Base-by-base conservation (phyloP, 2,797 vertebrate species). In the Allobates femoralis region DNA sequence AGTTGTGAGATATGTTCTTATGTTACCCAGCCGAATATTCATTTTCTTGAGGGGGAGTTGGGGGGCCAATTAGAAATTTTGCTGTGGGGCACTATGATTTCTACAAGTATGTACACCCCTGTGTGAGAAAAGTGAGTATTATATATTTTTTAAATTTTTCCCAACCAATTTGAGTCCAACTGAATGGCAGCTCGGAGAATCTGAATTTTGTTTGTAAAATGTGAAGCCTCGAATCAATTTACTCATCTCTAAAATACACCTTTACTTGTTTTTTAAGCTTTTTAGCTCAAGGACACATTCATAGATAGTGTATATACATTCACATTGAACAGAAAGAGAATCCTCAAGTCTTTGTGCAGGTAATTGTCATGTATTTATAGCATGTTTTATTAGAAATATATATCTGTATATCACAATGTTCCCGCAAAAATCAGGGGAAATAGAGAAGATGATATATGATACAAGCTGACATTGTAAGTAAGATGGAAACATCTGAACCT, bases 261-360 rank as follows among this genome's bases (percentile, higher is more conserved):
- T 85, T 50, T 55, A 62, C 16, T 26, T 23, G 26, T 71, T 30
- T 66, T n/a, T 50, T 50, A 41, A 50, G 32, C 66, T 37, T 73
- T n/a, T 73, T 79, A 51, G 32, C 8, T 80, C 77, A 86, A 74
- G 77, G 73, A 77, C 62, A 67, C 12, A 1, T 73, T 21, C 4
- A 10, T 5, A 6, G 5, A n/a, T 21, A 23, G 4, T 73, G 21
- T 73, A 15, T 73, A 26, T 73, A 37, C 32, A n/a, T 73, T 50
- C 21, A 73, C 21, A 0, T 37, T 37, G 15, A 50, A 23, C 30
- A 41, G 0, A 73, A 21, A 10, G 21, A 46, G 69, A 73, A 71
- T 41, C 3, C 37, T n/a, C 5, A 15, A 46, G 69, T 46, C 37
- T 23, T 37, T 50, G 69, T 46, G 69, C 21, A 73, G 23, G 10